Base-by-base conservation (phyloP, 2,888 invertebrate species). In the Agonopterix arenella region DNA sequence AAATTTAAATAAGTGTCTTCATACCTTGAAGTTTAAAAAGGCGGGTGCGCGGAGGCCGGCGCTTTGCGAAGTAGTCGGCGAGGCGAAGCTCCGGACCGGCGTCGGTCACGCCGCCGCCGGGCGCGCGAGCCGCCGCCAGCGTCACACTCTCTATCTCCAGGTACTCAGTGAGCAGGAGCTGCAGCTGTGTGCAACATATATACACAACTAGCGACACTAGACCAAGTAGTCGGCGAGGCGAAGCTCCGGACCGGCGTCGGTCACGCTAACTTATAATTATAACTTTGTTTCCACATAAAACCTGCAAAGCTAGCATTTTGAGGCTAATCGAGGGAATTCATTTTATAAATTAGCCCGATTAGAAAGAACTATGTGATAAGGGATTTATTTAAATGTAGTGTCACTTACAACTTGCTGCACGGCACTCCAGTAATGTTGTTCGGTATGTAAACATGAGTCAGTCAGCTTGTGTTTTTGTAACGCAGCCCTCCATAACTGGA, bases 401-500 rank as follows among this genome's bases (percentile, higher is more conserved):
- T 5, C 40, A 90, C 93, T 88, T 84, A 97, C 96, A 66, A 96
- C 96, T 72, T 94, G 93, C 77, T 98, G 97, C 40, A 97, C 95
- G 64, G 96, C 95, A 43, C 93, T 93, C 97, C 97, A 98, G 60
- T 96, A 96, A 72, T 96, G 95, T 41, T 93, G 81, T 37, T 84
- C 84, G 0, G 93, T 93, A 63, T 92, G 90, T 56, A 88, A 85
- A 67, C 90, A 93, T 61, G 90, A 91, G 66, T 91, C 92, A 2
- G 96, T 90, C 44, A 93, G 76, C 16, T 91, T 80, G 72, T 97
- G 96, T n/a, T 94, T 93, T 54, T 92, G 91, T 13, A 96, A 93
- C 40, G 98, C 94, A 43, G 93, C 92, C 52, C 95, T 92, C 81
- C 97, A 96, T 70, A 97, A 93, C 60, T 95, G 94, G 65, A 97